A percentile compares a stretch with the other conserved stretches of the same genome.
These are phyloP conservation scores for Parasteatoda tepidariorum DNA, from an alignment of 1,140 invertebrate species.

Conservation along the genomic window DNA sequence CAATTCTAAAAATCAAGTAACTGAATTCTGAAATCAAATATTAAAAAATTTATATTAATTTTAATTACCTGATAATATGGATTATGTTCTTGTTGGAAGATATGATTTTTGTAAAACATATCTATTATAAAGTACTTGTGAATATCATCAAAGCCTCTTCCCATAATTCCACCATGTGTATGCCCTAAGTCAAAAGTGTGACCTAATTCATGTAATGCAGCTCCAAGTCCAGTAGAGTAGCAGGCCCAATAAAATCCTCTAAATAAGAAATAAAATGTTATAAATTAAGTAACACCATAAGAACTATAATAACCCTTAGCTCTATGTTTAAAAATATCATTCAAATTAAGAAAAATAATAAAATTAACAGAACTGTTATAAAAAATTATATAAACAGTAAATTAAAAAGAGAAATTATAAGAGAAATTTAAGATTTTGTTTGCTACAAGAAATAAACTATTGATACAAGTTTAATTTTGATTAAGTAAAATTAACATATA, in stretches of 20 bases:
- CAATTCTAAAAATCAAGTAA: too few species aligned
- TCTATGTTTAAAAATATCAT: too few species aligned
- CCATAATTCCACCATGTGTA: conserved; percentile 91
- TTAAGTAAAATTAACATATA: too few species aligned
- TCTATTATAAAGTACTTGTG: conserved; percentile 62
- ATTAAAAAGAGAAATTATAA: background rate
- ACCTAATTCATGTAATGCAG: conserved; percentile 93
- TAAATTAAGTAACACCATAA: background rate
- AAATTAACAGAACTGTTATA: background rate
- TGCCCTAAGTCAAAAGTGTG: conserved; percentile 96
- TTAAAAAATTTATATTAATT: too few species aligned
- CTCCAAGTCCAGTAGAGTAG: conserved; percentile 90
- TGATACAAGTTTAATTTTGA: too few species aligned
- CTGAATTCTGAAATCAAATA: too few species aligned
- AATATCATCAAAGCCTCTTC: conserved; percentile 87
- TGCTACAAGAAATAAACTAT: too few species aligned
- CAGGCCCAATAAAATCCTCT: conserved; percentile 86
- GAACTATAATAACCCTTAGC: background rate
- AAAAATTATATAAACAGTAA: background rate
- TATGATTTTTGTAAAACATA: conserved; percentile 49
- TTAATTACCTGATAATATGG: conserved; percentile 29
- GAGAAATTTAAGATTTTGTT: too few species aligned
- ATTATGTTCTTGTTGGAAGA: conserved; percentile 40
- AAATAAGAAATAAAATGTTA: conserved; percentile 63
- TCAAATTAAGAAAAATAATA: background rate